Percentiles rank a stretch among this genome's conserved stretches.
phyloP scores from a whole-genome alignment of 2,797 vertebrate species.

The Eupleurogrammus muticus region DNA sequence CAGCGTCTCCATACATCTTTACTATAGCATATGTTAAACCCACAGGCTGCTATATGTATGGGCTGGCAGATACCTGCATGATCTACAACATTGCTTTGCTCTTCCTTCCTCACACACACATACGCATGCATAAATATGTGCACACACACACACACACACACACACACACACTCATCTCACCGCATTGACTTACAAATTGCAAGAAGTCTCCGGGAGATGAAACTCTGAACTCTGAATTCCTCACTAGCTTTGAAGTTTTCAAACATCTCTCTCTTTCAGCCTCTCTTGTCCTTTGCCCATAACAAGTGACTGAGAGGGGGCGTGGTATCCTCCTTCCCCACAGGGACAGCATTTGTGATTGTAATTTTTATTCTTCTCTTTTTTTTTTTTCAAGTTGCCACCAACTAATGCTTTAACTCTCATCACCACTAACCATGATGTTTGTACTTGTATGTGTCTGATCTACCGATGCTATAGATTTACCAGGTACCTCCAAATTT shows the following conservation, averaged over 20 bases:
- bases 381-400: slow-evolving; percentile 13
- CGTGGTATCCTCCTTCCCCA: slow-evolving; percentile 21
- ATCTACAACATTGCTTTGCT: slow-evolving; percentile 10
- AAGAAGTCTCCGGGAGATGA: slow-evolving; percentile 57
- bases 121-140: slow-evolving; percentile 1
- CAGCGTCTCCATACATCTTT: background rate
- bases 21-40: slow-evolving; percentile 13
- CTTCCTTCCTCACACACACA: background rate
- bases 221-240: slow-evolving; percentile 68
- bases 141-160: background rate
- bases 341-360: slow-evolving; percentile 32
- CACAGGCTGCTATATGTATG: slow-evolving; percentile 4
- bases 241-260: slow-evolving; percentile 69
- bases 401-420: slow-evolving; percentile 7
- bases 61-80: slow-evolving; percentile 10
- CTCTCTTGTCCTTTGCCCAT: slow-evolving; percentile 39
- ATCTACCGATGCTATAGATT: background rate
- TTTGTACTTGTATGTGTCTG: background rate
- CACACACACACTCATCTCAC: slow-evolving; percentile 9
- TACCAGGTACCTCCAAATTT: background rate
- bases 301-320: slow-evolving; percentile 11
- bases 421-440: background rate
- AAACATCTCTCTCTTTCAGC: slow-evolving; percentile 49
- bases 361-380: background rate
- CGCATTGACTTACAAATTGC: slow-evolving; percentile 68